Conservation (phyloP, 2,888 invertebrate species). For the Caenorhabditis sinica region DNA sequence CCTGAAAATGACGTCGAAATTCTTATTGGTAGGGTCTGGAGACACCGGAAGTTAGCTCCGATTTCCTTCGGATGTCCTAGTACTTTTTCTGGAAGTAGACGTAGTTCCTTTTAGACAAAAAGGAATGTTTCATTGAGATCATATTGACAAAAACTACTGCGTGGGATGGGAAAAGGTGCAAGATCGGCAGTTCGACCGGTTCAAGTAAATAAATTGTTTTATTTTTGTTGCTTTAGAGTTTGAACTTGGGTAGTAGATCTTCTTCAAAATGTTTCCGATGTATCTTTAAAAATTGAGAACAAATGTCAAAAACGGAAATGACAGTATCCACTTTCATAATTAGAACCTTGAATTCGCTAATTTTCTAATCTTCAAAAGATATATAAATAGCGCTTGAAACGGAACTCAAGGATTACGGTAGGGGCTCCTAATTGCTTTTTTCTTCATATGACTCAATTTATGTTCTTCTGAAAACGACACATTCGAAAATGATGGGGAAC, state of each 20-base stretch:
- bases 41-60: conserved; percentile 18
- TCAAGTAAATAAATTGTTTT: conserved; percentile 18
- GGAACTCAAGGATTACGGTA: not conserved
- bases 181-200: not conserved
- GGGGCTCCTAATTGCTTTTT: not conserved
- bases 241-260: not conserved
- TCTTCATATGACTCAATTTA: not conserved
- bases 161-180: not conserved
- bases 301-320: not conserved
- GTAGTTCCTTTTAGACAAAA: not conserved
- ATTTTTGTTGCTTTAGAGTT: not conserved
- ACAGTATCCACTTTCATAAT: conserved; percentile 1
- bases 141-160: conserved; percentile 5
- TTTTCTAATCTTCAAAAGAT: not conserved
- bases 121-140: conserved; percentile 15
- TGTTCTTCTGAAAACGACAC: not conserved
- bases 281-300: not conserved
- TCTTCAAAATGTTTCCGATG: not conserved
- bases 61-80: conserved; percentile 23
- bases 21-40: conserved; percentile 11
- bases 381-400: not conserved
- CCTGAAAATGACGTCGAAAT: conserved; percentile 43
- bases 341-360: not conserved
- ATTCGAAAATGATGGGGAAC: not conserved
- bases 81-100: conserved; percentile 3